Evolutionary conservation across 2,797 vertebrate genomes (phyloP), one percentile per base, ranked within the genome.

Genomic region (Sparidentex hasta): DNA sequence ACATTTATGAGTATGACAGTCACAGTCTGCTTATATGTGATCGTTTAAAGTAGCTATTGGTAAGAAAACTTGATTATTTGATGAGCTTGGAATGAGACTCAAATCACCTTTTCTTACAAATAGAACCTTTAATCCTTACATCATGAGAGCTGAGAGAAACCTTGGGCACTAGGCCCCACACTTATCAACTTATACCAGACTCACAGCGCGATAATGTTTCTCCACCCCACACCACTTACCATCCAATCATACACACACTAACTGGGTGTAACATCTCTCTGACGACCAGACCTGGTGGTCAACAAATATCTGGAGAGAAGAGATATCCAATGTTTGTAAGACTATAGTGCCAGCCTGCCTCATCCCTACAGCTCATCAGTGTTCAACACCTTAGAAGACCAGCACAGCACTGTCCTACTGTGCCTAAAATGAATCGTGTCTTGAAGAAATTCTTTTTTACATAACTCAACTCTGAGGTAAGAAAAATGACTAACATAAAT

Each of bases 131-230:
- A 67, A 0, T 43, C 18, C 11, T 78, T 16, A 44, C 33, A 68
- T 61, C 23, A 76, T 25, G 13, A 51, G 56, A 51, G 44, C 27
- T 61, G 41, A 72, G 46, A 23, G 20, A 52, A 29, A 33, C 61
- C 11, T 13, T 57, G 14, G 6, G 17, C 33, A 69, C 38, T 16
- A 17, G 50, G 59, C 78, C 23, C 65, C 74, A 64, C 58, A 81
- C 85, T 94, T 95, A 95, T 95, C 94, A 91, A 82, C 72, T 66
- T 56, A 78, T 33, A 67, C 65, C 94, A 95, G 87, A 66, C 83
- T 65, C 41, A 43, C 5, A 71, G 52, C 66, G 44, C 52, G 59
- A 66, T 52, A 75, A 75, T 23, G 18, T 65, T 67, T 64, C 52
- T 71, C 54, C 82, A 71, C 76, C 63, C 65, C 74, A 64, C 51